phyloP scores from a whole-genome alignment of 2,888 invertebrate species.

The Ichneumoninae sp. region DNA sequence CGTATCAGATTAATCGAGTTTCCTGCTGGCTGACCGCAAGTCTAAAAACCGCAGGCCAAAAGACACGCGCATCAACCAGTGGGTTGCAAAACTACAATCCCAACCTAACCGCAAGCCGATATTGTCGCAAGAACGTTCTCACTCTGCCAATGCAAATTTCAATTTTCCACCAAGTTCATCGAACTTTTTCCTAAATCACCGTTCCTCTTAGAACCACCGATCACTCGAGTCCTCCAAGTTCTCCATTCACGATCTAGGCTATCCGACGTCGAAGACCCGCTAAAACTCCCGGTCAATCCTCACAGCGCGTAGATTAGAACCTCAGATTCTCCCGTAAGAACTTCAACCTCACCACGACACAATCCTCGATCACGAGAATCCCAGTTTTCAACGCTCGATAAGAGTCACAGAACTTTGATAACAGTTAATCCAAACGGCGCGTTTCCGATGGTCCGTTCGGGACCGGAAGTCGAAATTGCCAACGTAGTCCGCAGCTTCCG shows the following conservation, averaged over 20 bases:
- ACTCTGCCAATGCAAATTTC: neutral
- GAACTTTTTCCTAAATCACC: neutral
- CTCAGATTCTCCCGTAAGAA: neutral
- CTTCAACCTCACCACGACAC: constrained; percentile 7
- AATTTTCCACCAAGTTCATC: constrained; percentile 5
- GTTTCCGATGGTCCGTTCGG: neutral
- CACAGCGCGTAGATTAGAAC: neutral
- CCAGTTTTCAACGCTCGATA: neutral
- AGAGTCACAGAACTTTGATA: constrained; percentile 30
- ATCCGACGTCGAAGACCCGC: neutral
- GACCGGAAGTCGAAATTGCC: neutral
- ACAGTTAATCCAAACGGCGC: constrained; percentile 16
- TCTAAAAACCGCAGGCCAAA: neutral
- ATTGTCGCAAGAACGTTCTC: constrained; percentile 9
- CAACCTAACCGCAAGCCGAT: neutral
- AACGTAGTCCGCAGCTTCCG: neutral
- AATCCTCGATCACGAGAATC: neutral
- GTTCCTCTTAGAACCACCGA: neutral
- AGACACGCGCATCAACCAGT: neutral
- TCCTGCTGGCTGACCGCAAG: constrained; percentile 29
- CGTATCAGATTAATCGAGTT: constrained; percentile 51
- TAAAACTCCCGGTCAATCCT: neutral
- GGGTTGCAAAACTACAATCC: neutral
- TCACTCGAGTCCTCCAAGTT: neutral
- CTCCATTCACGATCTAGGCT: neutral